These are phyloP conservation scores for Cephalopachus bancanus DNA, from an alignment of 2,797 vertebrate species.

Conservation along the genomic window DNA sequence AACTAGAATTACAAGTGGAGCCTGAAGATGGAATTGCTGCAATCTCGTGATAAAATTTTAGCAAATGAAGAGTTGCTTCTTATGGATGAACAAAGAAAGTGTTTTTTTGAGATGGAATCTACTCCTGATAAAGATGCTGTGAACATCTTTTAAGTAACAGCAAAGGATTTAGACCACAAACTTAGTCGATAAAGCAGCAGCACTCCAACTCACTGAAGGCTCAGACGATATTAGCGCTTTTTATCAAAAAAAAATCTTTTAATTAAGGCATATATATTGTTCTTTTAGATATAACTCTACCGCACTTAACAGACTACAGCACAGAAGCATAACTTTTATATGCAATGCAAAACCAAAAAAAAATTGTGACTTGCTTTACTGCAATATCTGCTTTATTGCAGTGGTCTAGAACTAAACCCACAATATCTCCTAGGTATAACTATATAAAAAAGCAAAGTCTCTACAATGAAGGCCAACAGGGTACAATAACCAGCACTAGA, in stretches of 20 bases:
- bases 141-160: not conserved
- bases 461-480: not conserved
- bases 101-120: not conserved
- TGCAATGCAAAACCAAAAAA: not conserved
- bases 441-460: conserved; percentile 63
- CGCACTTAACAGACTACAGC: not conserved
- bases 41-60: not conserved
- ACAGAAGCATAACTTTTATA: not conserved
- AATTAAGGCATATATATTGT: not conserved
- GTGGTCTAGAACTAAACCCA: not conserved
- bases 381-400: not conserved
- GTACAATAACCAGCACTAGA: not conserved
- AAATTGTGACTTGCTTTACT: not conserved
- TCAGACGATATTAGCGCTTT: not conserved
- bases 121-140: not conserved
- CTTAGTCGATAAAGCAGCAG: not conserved
- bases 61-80: not conserved
- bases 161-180: not conserved
- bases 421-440: not conserved
- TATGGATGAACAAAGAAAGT: not conserved
- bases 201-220: not conserved
- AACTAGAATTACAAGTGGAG: not conserved
- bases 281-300: not conserved
- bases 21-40: not conserved
- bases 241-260: not conserved